Conservation (phyloP, 2,113 vertebrate genomes). For the Tauraco erythrolophus region DNA sequence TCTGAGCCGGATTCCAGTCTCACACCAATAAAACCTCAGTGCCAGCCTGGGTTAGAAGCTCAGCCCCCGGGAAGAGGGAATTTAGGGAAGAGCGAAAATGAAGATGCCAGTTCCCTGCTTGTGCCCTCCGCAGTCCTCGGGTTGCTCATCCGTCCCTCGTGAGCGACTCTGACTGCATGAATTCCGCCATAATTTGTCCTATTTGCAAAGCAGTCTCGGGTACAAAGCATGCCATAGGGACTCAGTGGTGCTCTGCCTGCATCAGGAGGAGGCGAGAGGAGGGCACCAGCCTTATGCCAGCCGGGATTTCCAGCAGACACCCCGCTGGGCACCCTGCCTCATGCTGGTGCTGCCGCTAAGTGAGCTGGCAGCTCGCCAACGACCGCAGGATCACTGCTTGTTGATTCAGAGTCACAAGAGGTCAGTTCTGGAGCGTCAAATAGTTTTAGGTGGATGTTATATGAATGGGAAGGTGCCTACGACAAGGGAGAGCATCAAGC, state of each 20-base stretch:
- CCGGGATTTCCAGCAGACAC: background rate
- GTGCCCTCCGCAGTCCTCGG: background rate
- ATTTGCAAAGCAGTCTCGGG: background rate
- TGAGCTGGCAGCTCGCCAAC: background rate
- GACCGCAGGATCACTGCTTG: background rate
- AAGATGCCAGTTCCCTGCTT: background rate
- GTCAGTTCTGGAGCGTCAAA: background rate
- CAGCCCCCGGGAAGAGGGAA: background rate
- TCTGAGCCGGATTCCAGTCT: background rate
- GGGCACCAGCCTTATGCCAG: background rate
- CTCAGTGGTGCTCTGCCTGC: background rate
- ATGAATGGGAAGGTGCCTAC: background rate
- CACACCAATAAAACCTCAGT: slow-evolving; percentile 1
- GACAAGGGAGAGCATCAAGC: background rate
- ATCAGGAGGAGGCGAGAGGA: background rate
- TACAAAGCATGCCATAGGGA: background rate
- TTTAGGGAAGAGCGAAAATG: background rate
- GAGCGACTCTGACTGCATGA: background rate
- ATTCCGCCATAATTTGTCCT: background rate
- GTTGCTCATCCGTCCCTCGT: background rate
- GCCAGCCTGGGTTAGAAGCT: background rate
- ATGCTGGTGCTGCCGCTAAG: fast-evolving
- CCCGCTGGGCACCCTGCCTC: background rate
- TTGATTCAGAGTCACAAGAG: background rate
- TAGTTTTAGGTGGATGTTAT: background rate